phyloP scores from a whole-genome alignment of 2,888 invertebrate genomes.

The Griposia aprilina region DNA sequence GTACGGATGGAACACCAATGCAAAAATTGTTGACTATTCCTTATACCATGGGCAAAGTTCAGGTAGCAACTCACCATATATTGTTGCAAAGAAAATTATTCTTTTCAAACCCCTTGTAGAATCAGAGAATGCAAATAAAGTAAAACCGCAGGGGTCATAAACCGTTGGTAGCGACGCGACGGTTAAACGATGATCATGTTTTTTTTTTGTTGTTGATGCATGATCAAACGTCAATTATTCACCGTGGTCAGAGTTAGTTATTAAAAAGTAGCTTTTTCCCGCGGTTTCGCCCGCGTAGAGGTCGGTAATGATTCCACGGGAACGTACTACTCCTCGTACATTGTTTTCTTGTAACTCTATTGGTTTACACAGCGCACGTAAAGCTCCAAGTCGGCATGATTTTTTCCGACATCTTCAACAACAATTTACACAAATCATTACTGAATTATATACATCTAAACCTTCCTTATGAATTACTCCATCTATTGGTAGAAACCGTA shows the following conservation, averaged over 20 bases:
- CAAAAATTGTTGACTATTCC: slow-evolving; percentile 32
- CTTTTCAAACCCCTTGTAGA: slow-evolving; percentile 53
- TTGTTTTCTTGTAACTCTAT: no score
- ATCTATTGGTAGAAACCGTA: no score
- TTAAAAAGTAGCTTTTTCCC: neutral
- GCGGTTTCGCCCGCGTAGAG: no score
- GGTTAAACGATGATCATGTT: slow-evolving; percentile 59
- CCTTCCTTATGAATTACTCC: no score
- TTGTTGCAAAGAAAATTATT: slow-evolving; percentile 48
- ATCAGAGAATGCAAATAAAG: slow-evolving; percentile 65
- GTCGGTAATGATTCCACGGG: no score
- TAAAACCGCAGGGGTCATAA: slow-evolving; percentile 67
- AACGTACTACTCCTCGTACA: no score
- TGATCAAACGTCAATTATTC: slow-evolving; percentile 37
- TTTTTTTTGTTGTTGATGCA: slow-evolving; percentile 15
- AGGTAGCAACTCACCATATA: slow-evolving; percentile 48
- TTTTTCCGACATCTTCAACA: no score
- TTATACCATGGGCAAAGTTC: slow-evolving; percentile 30
- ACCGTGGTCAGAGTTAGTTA: slow-evolving; percentile 4
- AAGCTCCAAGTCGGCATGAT: no score
- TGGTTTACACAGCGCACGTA: no score
- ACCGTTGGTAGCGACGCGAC: slow-evolving; percentile 58
- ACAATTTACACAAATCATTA: no score
- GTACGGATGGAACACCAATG: neutral
- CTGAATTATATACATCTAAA: no score